Percentiles rank a stretch among this genome's conserved stretches.
These are phyloP conservation scores for Numenius phaeopus DNA, from an alignment of 2,797 vertebrate species.

Conservation along the genomic window DNA sequence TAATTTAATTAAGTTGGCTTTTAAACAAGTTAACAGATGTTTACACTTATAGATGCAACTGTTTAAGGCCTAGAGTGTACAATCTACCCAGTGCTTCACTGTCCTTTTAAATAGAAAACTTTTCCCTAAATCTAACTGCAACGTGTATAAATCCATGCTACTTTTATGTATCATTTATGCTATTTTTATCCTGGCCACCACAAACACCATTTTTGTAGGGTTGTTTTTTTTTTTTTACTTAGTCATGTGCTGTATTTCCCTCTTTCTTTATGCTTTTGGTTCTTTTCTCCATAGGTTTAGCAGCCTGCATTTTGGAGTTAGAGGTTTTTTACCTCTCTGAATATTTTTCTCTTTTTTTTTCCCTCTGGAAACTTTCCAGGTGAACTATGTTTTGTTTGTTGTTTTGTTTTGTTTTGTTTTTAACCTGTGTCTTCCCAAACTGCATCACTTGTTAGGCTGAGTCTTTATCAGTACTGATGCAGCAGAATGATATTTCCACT, in stretches of 20 bases:
- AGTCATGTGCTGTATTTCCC: background rate
- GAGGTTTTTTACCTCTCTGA: background rate
- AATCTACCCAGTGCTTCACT: background rate
- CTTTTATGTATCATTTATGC: background rate
- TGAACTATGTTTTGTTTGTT: background rate
- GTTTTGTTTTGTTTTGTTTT: background rate
- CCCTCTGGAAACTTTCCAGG: background rate
- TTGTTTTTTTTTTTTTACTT: background rate
- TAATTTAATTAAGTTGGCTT: conserved; percentile 33
- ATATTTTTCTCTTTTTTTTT: background rate
- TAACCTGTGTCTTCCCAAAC: background rate
- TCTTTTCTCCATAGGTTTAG: background rate
- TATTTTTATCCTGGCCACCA: background rate
- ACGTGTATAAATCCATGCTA: background rate
- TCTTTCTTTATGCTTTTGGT: background rate
- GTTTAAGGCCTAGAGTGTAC: background rate
- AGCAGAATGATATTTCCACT: background rate
- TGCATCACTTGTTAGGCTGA: background rate
- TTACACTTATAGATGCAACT: background rate
- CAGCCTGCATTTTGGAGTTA: background rate
- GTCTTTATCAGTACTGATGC: background rate
- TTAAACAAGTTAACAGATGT: conserved; percentile 46
- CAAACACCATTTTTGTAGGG: background rate
- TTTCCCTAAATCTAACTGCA: background rate
- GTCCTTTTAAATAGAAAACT: background rate